Conservation (phyloP, 2,113 vertebrate genomes). For the Arizona elegans region DNA sequence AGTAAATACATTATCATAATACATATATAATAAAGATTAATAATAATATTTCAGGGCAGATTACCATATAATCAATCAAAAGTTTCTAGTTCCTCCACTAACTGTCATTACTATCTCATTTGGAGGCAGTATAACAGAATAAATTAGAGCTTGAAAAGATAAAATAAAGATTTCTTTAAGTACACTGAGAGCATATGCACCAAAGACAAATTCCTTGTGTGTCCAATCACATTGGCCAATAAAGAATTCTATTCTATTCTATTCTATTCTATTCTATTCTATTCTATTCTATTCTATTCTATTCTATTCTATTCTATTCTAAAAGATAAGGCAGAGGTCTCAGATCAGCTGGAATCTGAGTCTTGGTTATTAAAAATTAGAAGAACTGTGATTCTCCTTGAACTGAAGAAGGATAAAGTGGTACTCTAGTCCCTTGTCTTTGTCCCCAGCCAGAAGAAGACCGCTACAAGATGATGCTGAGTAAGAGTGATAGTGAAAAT, state of each 20-base stretch:
- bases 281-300: no score
- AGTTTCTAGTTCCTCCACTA: background rate
- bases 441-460: conserved; percentile 76
- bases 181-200: no score
- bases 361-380: background rate
- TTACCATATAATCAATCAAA: background rate
- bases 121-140: background rate
- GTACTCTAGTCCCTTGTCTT: fast-evolving
- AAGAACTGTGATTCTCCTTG: background rate
- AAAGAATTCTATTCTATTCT: no score
- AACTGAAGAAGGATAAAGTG: background rate
- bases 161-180: no score
- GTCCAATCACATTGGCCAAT: no score
- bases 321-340: background rate
- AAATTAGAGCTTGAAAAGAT: background rate
- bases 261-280: no score
- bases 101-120: background rate
- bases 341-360: background rate
- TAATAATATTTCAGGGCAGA: background rate
- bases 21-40: background rate
- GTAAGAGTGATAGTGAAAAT: conserved; percentile 80
- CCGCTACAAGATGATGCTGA: conserved; percentile 79
- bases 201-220: no score
- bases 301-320: no score
- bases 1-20: background rate